phyloP scores from a whole-genome alignment of 2,888 invertebrate genomes.

The Salpingus planirostris region DNA sequence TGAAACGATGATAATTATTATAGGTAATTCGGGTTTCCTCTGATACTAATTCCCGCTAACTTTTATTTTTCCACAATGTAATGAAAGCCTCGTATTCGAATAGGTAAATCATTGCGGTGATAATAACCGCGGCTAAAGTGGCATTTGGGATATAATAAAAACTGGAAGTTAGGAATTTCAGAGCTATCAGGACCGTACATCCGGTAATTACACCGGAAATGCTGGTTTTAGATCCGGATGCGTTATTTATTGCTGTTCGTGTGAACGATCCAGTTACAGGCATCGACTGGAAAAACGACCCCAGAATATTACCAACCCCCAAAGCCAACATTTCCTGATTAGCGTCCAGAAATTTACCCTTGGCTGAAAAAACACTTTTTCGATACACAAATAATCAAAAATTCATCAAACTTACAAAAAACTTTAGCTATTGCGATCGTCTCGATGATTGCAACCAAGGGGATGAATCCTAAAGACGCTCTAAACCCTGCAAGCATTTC shows the following conservation, averaged over 20 bases:
- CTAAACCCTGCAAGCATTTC: constrained; percentile 58
- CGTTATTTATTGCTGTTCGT: constrained; percentile 82
- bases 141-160: constrained; percentile 83
- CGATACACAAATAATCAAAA: not conserved
- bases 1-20: too few relatives aligned
- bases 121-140: constrained; percentile 78
- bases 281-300: constrained; percentile 78
- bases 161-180: constrained; percentile 68
- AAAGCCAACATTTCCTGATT: constrained; percentile 75
- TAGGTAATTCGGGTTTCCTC: not conserved
- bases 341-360: constrained; percentile 58
- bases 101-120: constrained; percentile 81
- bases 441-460: constrained; percentile 65
- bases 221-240: constrained; percentile 76
- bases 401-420: constrained; percentile 73
- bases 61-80: constrained; percentile 71
- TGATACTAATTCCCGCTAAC: constrained; percentile 43
- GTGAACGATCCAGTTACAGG: constrained; percentile 83
- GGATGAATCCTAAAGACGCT: constrained; percentile 59
- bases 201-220: constrained; percentile 69
- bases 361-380: constrained; percentile 41
- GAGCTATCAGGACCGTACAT: constrained; percentile 64
- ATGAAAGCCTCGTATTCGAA: constrained; percentile 60
- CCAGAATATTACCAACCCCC: constrained; percentile 68
- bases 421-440: constrained; percentile 80